These are phyloP conservation scores for Athalia rosae DNA, from an alignment of 2,888 invertebrate genomes.

Conservation along the genomic window DNA sequence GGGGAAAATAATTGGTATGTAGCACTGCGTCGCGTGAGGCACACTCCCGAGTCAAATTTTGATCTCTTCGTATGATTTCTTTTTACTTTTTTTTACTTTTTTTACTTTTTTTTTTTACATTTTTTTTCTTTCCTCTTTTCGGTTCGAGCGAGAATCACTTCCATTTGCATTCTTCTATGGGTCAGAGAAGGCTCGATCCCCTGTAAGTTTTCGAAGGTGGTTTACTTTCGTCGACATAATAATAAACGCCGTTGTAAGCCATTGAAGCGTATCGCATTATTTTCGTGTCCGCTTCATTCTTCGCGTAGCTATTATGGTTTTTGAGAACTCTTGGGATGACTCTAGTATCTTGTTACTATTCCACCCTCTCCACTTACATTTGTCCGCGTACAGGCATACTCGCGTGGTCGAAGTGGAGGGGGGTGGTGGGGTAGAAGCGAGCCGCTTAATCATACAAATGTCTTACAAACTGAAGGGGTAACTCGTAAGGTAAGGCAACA, in stretches of 20 bases:
- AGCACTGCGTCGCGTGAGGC: conserved; percentile 19
- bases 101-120: not conserved
- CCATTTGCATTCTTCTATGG: conserved; percentile 12
- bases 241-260: not conserved
- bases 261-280: conserved; percentile 26
- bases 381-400: not conserved
- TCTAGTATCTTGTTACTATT: not conserved
- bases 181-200: not conserved
- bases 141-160: not conserved
- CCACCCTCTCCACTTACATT: not conserved
- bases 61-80: not conserved
- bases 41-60: conserved; percentile 30
- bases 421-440: not conserved
- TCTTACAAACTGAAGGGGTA: conserved; percentile 36
- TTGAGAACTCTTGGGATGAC: not conserved
- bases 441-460: conserved; percentile 41
- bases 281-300: not conserved
- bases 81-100: not conserved
- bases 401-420: too few relatives aligned
- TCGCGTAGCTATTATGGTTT: not conserved
- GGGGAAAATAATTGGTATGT: conserved; percentile 12
- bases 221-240: conserved; percentile 13
- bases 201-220: not conserved
- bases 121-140: not conserved
- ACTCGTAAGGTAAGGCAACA: not conserved